Base-by-base conservation (phyloP, 2,888 invertebrate genomes). In the Coronaproctus castanopsis region DNA sequence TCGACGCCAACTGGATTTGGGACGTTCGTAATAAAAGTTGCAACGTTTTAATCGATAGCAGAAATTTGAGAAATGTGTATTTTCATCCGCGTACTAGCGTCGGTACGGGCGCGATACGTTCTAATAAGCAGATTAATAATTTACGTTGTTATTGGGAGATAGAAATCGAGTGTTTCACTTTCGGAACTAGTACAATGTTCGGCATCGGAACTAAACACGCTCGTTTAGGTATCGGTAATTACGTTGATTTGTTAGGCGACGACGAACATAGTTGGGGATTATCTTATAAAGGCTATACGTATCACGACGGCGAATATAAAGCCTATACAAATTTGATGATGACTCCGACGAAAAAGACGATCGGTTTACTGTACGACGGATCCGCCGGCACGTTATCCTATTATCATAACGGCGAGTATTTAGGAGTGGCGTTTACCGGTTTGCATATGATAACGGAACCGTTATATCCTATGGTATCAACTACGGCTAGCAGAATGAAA, bases 1-100 rank as follows among this genome's bases (percentile, higher is more conserved):
- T n/a, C n/a, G n/a, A 77, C 51, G 83, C 83, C 66, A 72, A 75
- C 65, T 84, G 83, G 83, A 77, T 78, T 1, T 84, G 83, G 83
- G 80, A 79, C 68, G 72, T 76, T 54, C 71, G 75, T 18, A 76
- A 80, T 65, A 72, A 72, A 66, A 74, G 75, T 1, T 73, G 71
- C 61, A 75, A 76, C 65, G 75, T 68, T 14, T 74, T 78, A 19
- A 71, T 83, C 18, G 76, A 76, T 62, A 80, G 79, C 2, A 70
- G 72, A 48, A 72, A 75, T 57, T 72, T 72, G 62, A 72, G 76
- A 52, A 79, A 77, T n/a, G 83, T 80, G 1, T 77, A 79, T 67
- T 85, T 85, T 68, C 84, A 85, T 70, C 83, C 83, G 5, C 81
- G 82, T 68, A 83, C 83, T 83, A 82, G 82, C 67, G 81, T 80